phyloP scores from a whole-genome alignment of 2,113 vertebrate species.

The Coracopsis vasa region DNA sequence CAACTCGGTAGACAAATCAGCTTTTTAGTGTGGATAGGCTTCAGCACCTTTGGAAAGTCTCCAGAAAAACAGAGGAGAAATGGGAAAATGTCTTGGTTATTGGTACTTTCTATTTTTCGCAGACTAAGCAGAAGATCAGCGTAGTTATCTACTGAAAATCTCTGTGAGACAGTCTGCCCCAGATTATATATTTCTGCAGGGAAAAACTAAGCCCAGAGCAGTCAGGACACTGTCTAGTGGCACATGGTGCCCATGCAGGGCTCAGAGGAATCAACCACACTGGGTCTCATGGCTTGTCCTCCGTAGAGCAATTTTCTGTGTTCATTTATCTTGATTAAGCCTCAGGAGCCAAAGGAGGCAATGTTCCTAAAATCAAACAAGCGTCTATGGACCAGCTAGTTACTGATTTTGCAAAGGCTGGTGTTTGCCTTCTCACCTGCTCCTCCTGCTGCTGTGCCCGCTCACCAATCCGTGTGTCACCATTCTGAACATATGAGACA shows the following conservation, averaged over 20 bases:
- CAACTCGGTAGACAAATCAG: background rate
- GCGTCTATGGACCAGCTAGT: background rate
- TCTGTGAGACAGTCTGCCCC: background rate
- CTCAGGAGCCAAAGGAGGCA: background rate
- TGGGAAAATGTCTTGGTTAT: background rate
- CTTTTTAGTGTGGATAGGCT: background rate
- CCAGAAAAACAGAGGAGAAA: background rate
- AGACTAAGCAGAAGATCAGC: background rate
- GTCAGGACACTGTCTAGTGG: background rate
- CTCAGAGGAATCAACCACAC: background rate
- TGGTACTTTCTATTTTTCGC: background rate
- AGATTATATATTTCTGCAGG: background rate
- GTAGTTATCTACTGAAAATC: background rate
- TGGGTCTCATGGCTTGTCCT: background rate
- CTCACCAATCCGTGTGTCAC: background rate
- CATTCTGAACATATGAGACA: background rate
- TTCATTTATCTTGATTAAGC: background rate
- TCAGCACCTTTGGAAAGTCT: background rate
- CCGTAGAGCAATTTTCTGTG: background rate
- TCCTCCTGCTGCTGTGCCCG: background rate
- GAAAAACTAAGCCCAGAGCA: background rate
- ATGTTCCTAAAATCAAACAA: background rate
- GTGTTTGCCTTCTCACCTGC: background rate
- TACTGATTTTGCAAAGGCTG: background rate
- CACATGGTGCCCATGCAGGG: fast-evolving